A percentile compares a stretch with the other conserved stretches of the same genome.
phyloP scores from a whole-genome alignment of 2,113 vertebrate genomes.

The Gymnocephalus cernua region DNA sequence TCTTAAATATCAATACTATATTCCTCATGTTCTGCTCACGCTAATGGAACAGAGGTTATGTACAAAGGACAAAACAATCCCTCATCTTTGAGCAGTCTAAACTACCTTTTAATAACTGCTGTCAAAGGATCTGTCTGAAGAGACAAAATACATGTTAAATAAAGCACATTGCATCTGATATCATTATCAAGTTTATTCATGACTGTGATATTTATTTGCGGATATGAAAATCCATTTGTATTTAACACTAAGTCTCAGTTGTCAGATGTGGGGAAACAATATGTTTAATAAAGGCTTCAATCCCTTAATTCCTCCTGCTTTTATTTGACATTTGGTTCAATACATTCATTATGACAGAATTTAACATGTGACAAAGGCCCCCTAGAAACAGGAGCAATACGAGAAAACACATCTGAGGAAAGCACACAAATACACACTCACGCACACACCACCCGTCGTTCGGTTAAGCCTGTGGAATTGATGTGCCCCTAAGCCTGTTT shows the following conservation, averaged over 20 bases:
- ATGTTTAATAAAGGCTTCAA: slow-evolving; percentile 70
- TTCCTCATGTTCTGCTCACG: slow-evolving; percentile 42
- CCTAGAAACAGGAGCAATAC: slow-evolving; percentile 43
- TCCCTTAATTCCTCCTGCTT: slow-evolving; percentile 69
- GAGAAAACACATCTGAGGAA: slow-evolving; percentile 50
- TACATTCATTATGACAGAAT: slow-evolving; percentile 72
- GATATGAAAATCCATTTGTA: slow-evolving; percentile 73
- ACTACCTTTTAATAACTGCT: slow-evolving; percentile 60
- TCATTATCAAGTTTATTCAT: slow-evolving; percentile 58
- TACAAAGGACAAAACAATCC: slow-evolving; percentile 48
- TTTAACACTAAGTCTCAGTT: slow-evolving; percentile 72
- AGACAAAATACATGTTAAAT: slow-evolving; percentile 53
- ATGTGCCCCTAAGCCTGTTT: slow-evolving; percentile 76
- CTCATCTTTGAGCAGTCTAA: slow-evolving; percentile 50
- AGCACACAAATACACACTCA: slow-evolving; percentile 10
- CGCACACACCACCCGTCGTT: slow-evolving; percentile 30
- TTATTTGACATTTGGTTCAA: slow-evolving; percentile 76
- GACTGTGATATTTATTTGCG: slow-evolving; percentile 62
- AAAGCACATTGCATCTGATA: slow-evolving; percentile 52
- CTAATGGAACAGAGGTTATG: slow-evolving; percentile 50
- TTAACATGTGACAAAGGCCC: slow-evolving; percentile 60
- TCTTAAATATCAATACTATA: slow-evolving; percentile 67
- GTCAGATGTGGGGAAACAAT: slow-evolving; percentile 69
- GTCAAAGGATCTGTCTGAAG: slow-evolving; percentile 43
- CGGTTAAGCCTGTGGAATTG: slow-evolving; percentile 76